A percentile compares a stretch with the other conserved stretches of the same genome.
phyloP scores from a whole-genome alignment of 2,113 vertebrate genomes.

The Gallinago jamesoni region DNA sequence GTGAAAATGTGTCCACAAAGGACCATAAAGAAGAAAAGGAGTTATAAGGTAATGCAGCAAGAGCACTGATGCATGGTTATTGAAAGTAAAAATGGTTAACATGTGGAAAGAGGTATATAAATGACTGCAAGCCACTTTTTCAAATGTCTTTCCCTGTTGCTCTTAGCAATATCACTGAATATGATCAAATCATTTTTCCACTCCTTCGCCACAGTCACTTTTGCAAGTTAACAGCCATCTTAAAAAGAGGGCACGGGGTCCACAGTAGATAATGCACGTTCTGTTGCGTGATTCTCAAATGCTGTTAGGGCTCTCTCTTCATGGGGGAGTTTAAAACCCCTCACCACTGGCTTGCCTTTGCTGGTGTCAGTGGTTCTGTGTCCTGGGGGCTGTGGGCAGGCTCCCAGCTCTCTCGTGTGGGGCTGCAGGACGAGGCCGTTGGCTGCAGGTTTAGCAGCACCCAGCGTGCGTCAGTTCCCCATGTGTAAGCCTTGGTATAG shows the following conservation, averaged over 20 bases:
- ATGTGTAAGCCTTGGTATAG: slow-evolving; percentile 45
- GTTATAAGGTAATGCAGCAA: slow-evolving; percentile 67
- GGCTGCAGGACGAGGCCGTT: background rate
- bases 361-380: background rate
- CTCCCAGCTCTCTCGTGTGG: background rate
- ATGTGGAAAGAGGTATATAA: slow-evolving; percentile 66
- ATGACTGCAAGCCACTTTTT: slow-evolving; percentile 64
- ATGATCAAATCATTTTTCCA: slow-evolving; percentile 63
- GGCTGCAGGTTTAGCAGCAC: slow-evolving; percentile 23
- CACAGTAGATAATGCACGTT: background rate
- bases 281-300: background rate
- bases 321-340: background rate
- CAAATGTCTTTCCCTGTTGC: slow-evolving; percentile 61
- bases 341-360: background rate
- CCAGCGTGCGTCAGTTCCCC: background rate
- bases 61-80: slow-evolving; percentile 67
- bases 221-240: slow-evolving; percentile 51
- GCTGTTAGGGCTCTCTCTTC: background rate
- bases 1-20: slow-evolving; percentile 67
- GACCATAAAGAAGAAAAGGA: slow-evolving; percentile 65
- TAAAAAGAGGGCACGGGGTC: background rate
- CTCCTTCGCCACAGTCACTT: slow-evolving; percentile 51
- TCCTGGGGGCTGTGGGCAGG: background rate
- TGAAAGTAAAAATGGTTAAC: slow-evolving; percentile 68
- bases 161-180: slow-evolving; percentile 57